These are phyloP conservation scores for Microvelia longipes DNA, from an alignment of 1,140 invertebrate genomes.

Conservation along the genomic window DNA sequence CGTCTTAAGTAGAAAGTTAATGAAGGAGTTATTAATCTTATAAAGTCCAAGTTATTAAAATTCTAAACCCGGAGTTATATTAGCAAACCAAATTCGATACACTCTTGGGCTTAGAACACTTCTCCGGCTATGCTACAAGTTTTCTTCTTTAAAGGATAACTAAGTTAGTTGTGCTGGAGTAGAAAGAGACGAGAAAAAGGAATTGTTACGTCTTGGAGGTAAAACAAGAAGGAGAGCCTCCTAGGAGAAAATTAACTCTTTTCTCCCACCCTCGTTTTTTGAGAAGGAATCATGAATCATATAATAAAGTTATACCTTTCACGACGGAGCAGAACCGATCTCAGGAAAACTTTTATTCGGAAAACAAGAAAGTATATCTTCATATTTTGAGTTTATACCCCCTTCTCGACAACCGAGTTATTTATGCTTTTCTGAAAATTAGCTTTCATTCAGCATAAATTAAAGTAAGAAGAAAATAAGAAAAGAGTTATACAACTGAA, in stretches of 20 bases:
- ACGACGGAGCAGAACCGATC: conserved; percentile 1
- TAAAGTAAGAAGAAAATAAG: neutral
- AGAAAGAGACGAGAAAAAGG: neutral
- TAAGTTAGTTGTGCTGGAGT: neutral
- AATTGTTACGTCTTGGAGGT: neutral
- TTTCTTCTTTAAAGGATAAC: neutral
- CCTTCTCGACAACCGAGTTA: conserved; percentile 6
- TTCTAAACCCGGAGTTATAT: neutral
- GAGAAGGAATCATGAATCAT: conserved; percentile 11
- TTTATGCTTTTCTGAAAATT: conserved; percentile 12
- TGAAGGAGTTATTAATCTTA: neutral
- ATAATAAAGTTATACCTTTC: conserved; percentile 14
- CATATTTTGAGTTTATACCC: neutral
- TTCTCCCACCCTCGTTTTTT: too few relatives aligned
- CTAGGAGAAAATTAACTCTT: conserved; percentile 10
- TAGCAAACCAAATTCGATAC: neutral
- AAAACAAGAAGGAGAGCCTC: neutral
- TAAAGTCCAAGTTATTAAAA: neutral
- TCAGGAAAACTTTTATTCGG: neutral
- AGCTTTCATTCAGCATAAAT: conserved; percentile 16
- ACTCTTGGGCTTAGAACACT: too few relatives aligned
- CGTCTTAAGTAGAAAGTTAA: neutral
- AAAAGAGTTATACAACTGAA: neutral
- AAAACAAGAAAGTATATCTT: too few relatives aligned
- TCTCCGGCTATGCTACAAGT: neutral